phyloP scores from a whole-genome alignment of 2,888 invertebrate species.

The Athrips mouffetella region DNA sequence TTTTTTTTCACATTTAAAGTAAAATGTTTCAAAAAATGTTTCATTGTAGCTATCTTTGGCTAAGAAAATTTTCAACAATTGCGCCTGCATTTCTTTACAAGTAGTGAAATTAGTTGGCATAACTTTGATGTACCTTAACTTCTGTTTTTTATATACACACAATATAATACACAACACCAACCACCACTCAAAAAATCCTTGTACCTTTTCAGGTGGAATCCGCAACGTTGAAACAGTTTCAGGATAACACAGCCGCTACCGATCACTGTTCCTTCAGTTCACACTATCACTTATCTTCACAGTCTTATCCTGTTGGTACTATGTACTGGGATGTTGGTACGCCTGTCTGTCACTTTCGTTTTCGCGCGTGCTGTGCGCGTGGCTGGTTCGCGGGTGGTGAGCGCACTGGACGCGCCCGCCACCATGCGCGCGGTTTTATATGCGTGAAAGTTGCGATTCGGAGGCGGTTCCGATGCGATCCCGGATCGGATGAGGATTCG shows the following conservation, averaged over 20 bases:
- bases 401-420: constrained; percentile 70
- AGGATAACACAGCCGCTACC: constrained; percentile 71
- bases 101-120: no score
- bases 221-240: constrained; percentile 61
- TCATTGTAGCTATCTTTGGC: no score
- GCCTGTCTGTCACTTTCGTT: constrained; percentile 61
- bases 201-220: constrained; percentile 68
- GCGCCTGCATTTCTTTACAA: no score
- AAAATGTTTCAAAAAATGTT: no score
- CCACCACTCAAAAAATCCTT: constrained; percentile 43
- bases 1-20: no score
- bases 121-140: no score
- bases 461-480: constrained; percentile 44
- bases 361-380: constrained; percentile 40
- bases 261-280: constrained; percentile 67
- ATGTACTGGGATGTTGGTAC: constrained; percentile 18
- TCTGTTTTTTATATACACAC: constrained; percentile 1
- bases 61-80: no score
- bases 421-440: constrained; percentile 61
- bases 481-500: constrained; percentile 60
- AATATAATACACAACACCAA: constrained; percentile 14
- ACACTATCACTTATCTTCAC: constrained; percentile 63
- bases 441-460: constrained; percentile 70
- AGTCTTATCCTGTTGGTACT: constrained; percentile 29
- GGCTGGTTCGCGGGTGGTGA: constrained; percentile 39